Conservation (phyloP, 2,797 vertebrate genomes). For the Decapterus maruadsi region DNA sequence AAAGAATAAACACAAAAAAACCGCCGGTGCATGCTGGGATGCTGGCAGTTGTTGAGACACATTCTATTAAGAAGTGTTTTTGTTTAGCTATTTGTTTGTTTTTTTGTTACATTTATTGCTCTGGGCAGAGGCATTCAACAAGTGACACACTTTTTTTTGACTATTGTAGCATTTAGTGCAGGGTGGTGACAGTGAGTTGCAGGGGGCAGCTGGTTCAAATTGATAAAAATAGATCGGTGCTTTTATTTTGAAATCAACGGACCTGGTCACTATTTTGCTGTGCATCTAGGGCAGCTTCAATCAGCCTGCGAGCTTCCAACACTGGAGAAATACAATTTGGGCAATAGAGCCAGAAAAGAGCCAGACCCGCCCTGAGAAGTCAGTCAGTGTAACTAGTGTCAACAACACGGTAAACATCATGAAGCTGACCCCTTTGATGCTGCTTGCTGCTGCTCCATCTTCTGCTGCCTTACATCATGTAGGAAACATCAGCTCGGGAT, state of each 20-base stretch:
- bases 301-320: neutral
- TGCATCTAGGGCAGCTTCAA: neutral
- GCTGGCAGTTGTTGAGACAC: too few relatives aligned
- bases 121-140: too few relatives aligned
- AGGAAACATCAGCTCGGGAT: neutral
- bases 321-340: constrained; percentile 12
- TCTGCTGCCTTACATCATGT: neutral
- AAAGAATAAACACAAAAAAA: neutral
- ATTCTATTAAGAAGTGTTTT: too few relatives aligned
- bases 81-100: too few relatives aligned
- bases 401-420: neutral
- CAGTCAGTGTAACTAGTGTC: neutral
- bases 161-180: too few relatives aligned
- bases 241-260: constrained; percentile 64
- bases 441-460: neutral
- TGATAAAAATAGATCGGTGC: rapidly evolving
- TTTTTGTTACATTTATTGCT: too few relatives aligned
- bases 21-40: neutral
- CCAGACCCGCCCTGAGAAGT: constrained; percentile 37
- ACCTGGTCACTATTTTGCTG: rapidly evolving
- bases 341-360: constrained; percentile 24
- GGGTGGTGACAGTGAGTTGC: too few relatives aligned
- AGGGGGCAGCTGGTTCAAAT: neutral
- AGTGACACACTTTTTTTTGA: too few relatives aligned
- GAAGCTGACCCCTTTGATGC: too few relatives aligned